Evolutionary conservation across 2,113 vertebrate genomes (phyloP).

Genomic region (Marmota monax): DNA sequence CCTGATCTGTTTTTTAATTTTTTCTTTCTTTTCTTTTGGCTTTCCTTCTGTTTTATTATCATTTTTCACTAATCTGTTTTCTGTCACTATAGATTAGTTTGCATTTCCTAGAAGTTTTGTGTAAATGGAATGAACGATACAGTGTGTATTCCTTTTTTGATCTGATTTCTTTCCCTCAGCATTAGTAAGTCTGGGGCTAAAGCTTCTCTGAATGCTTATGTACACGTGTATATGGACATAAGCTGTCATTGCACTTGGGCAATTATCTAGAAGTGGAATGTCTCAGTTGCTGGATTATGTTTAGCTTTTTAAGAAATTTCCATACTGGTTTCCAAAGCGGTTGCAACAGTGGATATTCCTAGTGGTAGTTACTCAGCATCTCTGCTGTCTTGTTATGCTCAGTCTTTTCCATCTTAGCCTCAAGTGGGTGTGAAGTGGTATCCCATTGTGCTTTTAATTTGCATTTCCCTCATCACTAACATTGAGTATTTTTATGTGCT

Average conservation of each 20-base stretch:
- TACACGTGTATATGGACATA: not conserved
- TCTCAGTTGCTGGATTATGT: not conserved
- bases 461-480: not conserved
- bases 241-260: not conserved
- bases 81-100: not conserved
- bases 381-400: not conserved
- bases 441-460: not conserved
- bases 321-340: not conserved
- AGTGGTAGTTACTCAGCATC: not conserved
- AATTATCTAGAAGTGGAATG: not conserved
- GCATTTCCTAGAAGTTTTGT: not conserved
- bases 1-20: no score
- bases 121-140: not conserved
- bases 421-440: not conserved
- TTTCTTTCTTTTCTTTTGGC: not conserved
- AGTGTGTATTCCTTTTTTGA: not conserved
- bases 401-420: not conserved
- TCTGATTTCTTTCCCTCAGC: not conserved
- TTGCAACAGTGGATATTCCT: not conserved
- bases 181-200: not conserved
- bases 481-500: not conserved
- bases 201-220: not conserved
- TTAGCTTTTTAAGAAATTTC: constrained; percentile 30
- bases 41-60: not conserved
- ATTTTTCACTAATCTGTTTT: not conserved